phyloP scores from a whole-genome alignment of 2,113 vertebrate genomes.

The Epinephelus lanceolatus region DNA sequence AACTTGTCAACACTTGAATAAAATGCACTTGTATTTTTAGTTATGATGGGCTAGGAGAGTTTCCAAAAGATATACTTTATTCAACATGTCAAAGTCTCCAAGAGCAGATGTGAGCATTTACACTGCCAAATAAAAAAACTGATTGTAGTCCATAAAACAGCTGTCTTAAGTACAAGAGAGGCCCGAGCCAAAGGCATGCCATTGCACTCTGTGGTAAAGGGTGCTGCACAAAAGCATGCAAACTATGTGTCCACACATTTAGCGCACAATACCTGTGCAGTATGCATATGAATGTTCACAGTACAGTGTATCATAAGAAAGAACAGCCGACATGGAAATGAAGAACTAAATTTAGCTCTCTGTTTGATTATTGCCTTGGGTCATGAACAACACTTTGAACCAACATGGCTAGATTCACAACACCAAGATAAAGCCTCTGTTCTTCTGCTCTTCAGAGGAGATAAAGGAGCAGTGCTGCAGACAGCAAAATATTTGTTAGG shows the following conservation, averaged over 20 bases:
- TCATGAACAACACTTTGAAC: constrained; percentile 61
- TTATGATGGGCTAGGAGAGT: constrained; percentile 3
- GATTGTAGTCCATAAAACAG: constrained; percentile 56
- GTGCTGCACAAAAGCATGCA: constrained; percentile 43
- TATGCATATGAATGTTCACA: neutral
- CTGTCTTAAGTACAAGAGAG: constrained; percentile 52
- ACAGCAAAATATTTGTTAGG: constrained; percentile 54
- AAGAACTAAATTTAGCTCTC: constrained; percentile 49
- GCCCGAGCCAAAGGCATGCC: constrained; percentile 41
- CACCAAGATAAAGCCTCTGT: constrained; percentile 58
- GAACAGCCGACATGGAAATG: constrained; percentile 20
- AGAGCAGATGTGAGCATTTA: constrained; percentile 53
- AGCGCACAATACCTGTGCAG: constrained; percentile 45
- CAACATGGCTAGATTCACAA: constrained; percentile 31
- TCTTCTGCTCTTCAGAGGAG: constrained; percentile 52
- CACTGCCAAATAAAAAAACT: constrained; percentile 20
- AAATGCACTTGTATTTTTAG: constrained; percentile 37
- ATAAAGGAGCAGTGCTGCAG: constrained; percentile 20
- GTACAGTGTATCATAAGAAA: constrained; percentile 12
- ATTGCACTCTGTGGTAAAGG: constrained; percentile 33
- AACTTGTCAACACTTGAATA: constrained; percentile 53
- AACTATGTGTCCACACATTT: constrained; percentile 48
- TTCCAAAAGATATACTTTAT: constrained; percentile 40
- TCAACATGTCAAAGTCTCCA: constrained; percentile 23
- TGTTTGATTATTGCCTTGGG: constrained; percentile 55